phyloP scores from a whole-genome alignment of 1,140 invertebrate species.

The Micrasema minimum region DNA sequence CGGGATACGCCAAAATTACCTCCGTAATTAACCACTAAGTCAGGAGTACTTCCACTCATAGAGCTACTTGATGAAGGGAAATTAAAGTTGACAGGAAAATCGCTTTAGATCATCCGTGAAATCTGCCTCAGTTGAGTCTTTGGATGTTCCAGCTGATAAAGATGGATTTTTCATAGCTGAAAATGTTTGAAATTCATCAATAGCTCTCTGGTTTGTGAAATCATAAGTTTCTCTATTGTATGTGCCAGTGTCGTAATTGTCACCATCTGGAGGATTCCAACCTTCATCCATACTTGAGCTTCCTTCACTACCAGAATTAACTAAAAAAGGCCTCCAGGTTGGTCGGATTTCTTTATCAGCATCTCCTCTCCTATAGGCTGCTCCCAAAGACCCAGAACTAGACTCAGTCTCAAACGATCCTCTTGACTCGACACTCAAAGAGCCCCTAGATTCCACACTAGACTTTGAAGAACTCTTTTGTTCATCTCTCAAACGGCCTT shows the following conservation, averaged over 20 bases:
- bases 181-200: slow-evolving; percentile 66
- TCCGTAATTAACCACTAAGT: slow-evolving; percentile 76
- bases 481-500: slow-evolving; percentile 61
- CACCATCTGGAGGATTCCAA: slow-evolving; percentile 80
- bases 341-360: slow-evolving; percentile 73
- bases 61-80: slow-evolving; percentile 71
- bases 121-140: slow-evolving; percentile 72
- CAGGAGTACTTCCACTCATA: slow-evolving; percentile 67
- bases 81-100: slow-evolving; percentile 77
- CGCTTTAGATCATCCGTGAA: slow-evolving; percentile 79
- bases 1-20: slow-evolving; percentile 76
- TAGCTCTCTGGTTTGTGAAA: slow-evolving; percentile 61
- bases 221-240: slow-evolving; percentile 64
- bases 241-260: slow-evolving; percentile 69
- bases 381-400: slow-evolving; percentile 77
- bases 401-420: slow-evolving; percentile 78
- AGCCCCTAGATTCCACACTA: slow-evolving; percentile 70
- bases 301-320: slow-evolving; percentile 77
- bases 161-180: slow-evolving; percentile 66
- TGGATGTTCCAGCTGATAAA: slow-evolving; percentile 69
- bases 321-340: slow-evolving; percentile 84
- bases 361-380: slow-evolving; percentile 72
- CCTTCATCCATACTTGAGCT: slow-evolving; percentile 85
- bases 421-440: slow-evolving; percentile 72
- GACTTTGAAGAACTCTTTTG: slow-evolving; percentile 70